Evolutionary conservation across 2,888 invertebrate species (phyloP).

Genomic region (Matsumyia berberina): DNA sequence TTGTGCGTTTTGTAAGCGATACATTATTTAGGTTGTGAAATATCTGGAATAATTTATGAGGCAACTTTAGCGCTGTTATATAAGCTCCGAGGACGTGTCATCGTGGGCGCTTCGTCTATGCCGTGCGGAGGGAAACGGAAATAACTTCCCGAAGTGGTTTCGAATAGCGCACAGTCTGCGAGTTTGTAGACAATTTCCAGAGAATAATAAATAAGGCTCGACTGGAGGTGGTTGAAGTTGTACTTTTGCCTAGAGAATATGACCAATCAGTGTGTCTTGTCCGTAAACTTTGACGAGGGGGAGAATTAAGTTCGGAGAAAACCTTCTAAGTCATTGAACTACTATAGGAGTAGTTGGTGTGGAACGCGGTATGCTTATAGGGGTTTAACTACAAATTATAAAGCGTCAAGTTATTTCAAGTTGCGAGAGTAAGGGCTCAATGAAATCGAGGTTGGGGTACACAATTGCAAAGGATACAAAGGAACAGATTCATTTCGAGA

Average conservation of each 20-base stretch:
- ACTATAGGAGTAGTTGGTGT: neutral
- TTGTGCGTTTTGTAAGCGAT: neutral
- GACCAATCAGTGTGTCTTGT: constrained; percentile 18
- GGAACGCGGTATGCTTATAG: neutral
- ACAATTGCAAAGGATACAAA: too few relatives aligned
- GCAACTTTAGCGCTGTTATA: neutral
- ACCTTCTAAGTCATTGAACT: constrained; percentile 5
- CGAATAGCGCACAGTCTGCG: constrained; percentile 9
- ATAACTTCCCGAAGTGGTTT: constrained; percentile 3
- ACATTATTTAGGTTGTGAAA: constrained; percentile 12
- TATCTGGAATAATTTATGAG: constrained; percentile 30
- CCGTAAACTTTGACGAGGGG: neutral
- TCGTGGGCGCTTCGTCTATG: neutral
- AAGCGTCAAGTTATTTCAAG: too few relatives aligned
- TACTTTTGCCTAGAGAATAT: neutral
- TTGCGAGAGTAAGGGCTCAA: too few relatives aligned
- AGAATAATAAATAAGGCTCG: constrained; percentile 16
- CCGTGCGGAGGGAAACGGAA: neutral
- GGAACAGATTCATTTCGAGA: too few relatives aligned
- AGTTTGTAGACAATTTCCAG: constrained; percentile 1
- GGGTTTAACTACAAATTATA: neutral
- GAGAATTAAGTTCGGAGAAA: neutral
- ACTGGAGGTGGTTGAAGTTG: constrained; percentile 7
- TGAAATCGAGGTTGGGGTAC: too few relatives aligned
- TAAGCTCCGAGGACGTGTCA: neutral